Percentiles rank a stretch among this genome's conserved stretches.
Evolutionary conservation across 2,113 vertebrate genomes (phyloP).

Genomic region (Rana temporaria): DNA sequence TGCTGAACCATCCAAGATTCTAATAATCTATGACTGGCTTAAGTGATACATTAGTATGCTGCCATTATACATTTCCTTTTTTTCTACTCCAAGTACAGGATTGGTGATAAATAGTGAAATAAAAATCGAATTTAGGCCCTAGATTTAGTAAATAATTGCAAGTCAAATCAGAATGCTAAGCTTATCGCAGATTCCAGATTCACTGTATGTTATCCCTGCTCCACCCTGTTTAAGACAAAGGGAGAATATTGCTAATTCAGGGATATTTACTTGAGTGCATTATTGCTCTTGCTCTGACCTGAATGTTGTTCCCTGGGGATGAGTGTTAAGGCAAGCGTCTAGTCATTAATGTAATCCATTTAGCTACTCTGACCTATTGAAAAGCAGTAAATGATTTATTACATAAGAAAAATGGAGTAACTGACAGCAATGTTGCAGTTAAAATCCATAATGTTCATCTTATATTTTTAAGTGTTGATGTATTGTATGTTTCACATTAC

Average conservation of each 20-base stretch:
- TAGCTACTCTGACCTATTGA: conserved; percentile 50
- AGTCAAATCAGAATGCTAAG: too few species aligned
- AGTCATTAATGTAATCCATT: conserved; percentile 56
- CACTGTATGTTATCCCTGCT: conserved; percentile 10
- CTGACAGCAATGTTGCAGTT: not conserved
- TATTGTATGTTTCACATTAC: conserved; percentile 4
- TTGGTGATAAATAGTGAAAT: too few species aligned
- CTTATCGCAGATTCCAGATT: too few species aligned
- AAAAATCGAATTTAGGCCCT: too few species aligned
- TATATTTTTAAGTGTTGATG: not conserved
- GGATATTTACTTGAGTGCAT: conserved; percentile 53
- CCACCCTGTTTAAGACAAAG: conserved; percentile 45
- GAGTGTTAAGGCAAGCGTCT: conserved; percentile 54
- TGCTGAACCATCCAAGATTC: too few species aligned
- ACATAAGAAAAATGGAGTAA: conserved; percentile 38
- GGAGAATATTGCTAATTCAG: conserved; percentile 42
- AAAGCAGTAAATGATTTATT: conserved; percentile 57
- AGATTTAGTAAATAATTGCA: too few species aligned
- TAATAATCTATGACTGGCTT: too few species aligned
- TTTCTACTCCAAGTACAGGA: too few species aligned
- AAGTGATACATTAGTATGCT: too few species aligned
- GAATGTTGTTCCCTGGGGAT: conserved; percentile 53
- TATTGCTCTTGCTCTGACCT: conserved; percentile 54
- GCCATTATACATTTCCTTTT: too few species aligned
- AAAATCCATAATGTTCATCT: conserved; percentile 2